Base-by-base conservation (phyloP, 2,113 vertebrate genomes). In the Progne subis region DNA sequence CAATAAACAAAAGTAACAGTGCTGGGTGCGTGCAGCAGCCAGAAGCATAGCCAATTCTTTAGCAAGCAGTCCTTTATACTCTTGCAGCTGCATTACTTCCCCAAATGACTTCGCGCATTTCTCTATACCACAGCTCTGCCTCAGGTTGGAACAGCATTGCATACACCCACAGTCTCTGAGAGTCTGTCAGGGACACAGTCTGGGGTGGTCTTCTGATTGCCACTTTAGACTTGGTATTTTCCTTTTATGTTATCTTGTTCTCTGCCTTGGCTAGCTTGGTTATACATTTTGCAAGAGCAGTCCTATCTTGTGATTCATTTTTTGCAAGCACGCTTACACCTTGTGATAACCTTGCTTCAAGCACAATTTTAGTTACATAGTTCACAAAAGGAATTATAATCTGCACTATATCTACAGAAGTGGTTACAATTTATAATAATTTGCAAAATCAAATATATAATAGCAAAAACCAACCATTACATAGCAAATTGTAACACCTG, bases 131-230 rank as follows among this genome's bases (percentile, higher is more conserved):
- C 50, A 72, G 9, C 39, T 72, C 14, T 2, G 1, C 39, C 50
- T 55, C 69, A n/a, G 50, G 21, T 14, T 72, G 12, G 12, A 37
- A 25, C 37, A 72, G 37, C 50, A 25, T 18, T 25, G 50, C 16
- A 5, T 14, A 10, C 1, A 0, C 28, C 69, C 23, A 18, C 20
- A 25, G 21, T 32, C 37, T 55, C 29, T 4, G 2, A 41, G 34
- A 20, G 20, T 53, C 49, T 1, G 0, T 23, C 37, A 24, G 29
- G 21, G 50, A 55, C 14, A 12, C 46, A 28, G 5, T 20, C n/a
- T 13, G 12, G n/a, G 24, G 24, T 49, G 46, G 37, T 32, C 50
- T 71, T 71, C 50, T 43, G 69, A 32, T 71, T 71, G 50, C 29
- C 50, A 32, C 28, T 41, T 71, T 10, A 10, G 50, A 18, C 28